Base-by-base conservation (phyloP, 2,113 vertebrate genomes). In the Pituophis catenifer region DNA sequence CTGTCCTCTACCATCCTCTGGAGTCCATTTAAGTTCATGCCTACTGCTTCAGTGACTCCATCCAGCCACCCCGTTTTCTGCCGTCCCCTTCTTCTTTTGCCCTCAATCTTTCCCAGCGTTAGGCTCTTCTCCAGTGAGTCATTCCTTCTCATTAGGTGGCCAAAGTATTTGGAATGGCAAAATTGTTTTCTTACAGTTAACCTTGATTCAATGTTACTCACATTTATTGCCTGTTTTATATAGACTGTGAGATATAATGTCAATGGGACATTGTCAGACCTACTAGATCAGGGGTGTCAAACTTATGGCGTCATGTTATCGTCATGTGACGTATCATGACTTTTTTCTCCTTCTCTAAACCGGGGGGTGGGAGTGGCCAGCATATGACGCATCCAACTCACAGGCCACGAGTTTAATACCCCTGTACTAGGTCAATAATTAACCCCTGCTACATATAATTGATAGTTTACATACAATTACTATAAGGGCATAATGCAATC, bases 271-370 rank as follows among this genome's bases (percentile, higher is more conserved):
- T 38, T 8, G 7, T 38, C n/a, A 38, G n/a, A 81, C n/a, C 75
- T 81, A 44, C 3, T 81, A 21, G 75, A 81, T 62, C 24, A 26
- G 23, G 9, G 59, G 59, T 11, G 59, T 62, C 24, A 62, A 62
- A 26, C 9, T 59, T 1, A 2, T 0, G 0, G 3, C 7, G 0
- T 59, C 58, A 59, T 1, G 2, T 59, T 59, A 8, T 24, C 0
- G 3, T 59, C 58, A 59, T 2, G 2, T 59, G 23, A 59, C 24
- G 3, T 59, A 24, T 59, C 8, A 24, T 59, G 3, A 15, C 13
- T 55, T 53, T 55, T 1, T 15, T 15, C 54, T 3, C 13, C 54
- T 17, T 55, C 54, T 3, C 15, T 55, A 55, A 55, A 55, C 3
- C 3, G 3, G 54, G 54, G 58, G 58, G 3, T 9, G 23, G 23